phyloP scores from a whole-genome alignment of 2,797 vertebrate genomes.

The Zalophus californianus region DNA sequence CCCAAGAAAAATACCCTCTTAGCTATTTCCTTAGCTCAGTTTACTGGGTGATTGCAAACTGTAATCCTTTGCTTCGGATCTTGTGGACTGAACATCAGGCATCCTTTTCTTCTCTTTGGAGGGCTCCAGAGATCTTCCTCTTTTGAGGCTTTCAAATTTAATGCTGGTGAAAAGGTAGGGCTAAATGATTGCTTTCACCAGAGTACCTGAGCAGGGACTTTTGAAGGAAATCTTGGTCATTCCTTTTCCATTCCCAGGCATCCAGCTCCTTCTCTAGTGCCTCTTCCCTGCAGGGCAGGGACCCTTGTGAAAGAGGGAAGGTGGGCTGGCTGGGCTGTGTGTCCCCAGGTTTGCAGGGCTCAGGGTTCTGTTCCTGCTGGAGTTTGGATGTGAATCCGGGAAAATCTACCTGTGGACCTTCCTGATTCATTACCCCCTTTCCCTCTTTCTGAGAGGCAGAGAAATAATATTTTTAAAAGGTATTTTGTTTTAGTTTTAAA shows the following conservation, averaged over 20 bases:
- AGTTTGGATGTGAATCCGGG: background rate
- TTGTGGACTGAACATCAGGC: background rate
- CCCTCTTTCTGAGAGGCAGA: constrained; percentile 39
- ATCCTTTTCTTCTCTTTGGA: background rate
- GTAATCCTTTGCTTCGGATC: background rate
- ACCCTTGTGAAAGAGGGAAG: background rate
- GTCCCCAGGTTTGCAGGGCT: background rate
- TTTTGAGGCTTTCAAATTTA: background rate
- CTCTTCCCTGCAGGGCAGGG: constrained; percentile 61
- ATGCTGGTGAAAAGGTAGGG: background rate
- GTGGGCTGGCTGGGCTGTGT: accelerated
- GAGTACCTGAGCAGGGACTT: background rate
- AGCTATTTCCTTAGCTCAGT: background rate
- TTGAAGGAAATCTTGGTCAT: background rate
- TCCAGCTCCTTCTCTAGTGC: background rate
- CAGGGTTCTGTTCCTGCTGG: background rate
- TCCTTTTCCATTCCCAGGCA: background rate
- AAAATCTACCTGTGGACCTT: constrained; percentile 60
- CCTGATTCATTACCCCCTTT: background rate
- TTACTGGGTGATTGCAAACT: background rate
- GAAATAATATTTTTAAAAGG: constrained; percentile 61
- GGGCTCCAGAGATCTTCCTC: background rate
- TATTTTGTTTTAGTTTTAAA: constrained; percentile 58
- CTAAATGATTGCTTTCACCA: background rate
- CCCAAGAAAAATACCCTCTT: background rate